These are phyloP conservation scores for Arothron firmamentum DNA, from an alignment of 2,113 vertebrate species.

Conservation along the genomic window DNA sequence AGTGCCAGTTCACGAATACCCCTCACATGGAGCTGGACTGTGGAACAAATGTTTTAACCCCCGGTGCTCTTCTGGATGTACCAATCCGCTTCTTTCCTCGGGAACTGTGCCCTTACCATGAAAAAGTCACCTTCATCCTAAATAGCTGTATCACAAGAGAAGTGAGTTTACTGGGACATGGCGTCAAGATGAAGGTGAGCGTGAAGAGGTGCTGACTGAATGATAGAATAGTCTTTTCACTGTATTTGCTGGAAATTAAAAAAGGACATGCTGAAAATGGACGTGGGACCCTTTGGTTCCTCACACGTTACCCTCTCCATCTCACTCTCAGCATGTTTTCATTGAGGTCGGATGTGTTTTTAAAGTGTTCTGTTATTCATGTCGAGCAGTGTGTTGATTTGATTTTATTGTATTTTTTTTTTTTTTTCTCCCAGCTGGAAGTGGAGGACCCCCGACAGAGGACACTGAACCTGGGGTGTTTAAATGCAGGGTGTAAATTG, in stretches of 20 bases:
- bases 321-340: neutral
- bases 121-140: conserved; percentile 80
- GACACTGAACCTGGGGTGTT: conserved; percentile 78
- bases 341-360: no score
- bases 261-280: no score
- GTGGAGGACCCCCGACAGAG: conserved; percentile 75
- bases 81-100: conserved; percentile 81
- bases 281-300: neutral
- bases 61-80: conserved; percentile 73
- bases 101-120: conserved; percentile 72
- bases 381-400: neutral
- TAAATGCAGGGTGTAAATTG: conserved; percentile 72
- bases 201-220: neutral
- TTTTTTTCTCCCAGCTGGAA: conserved; percentile 69
- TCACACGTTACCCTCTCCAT: neutral
- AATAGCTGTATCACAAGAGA: conserved; percentile 72
- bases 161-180: conserved; percentile 81
- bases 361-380: no score
- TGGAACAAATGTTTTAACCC: conserved; percentile 58
- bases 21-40: conserved; percentile 73
- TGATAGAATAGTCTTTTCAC: neutral
- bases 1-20: conserved; percentile 77
- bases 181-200: conserved; percentile 83
- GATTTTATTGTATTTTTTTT: neutral
- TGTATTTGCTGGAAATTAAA: no score